Evolutionary conservation across 2,888 invertebrate species (phyloP).

Genomic region (Laspeyria flexula): DNA sequence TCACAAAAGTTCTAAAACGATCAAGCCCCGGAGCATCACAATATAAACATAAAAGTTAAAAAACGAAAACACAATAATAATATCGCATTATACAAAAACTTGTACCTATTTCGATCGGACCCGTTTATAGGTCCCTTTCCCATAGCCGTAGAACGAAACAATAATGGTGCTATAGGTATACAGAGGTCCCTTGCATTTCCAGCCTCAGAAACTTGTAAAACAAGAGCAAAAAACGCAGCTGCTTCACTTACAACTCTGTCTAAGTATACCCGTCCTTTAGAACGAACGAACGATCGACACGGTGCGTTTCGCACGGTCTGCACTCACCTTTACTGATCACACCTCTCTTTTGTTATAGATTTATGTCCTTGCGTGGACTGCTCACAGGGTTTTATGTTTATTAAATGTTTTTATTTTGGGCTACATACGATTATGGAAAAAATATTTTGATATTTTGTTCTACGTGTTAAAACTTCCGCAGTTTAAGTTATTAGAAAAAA

Average conservation of each 20-base stretch:
- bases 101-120: slow-evolving; percentile 44
- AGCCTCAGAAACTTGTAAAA: slow-evolving; percentile 71
- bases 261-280: slow-evolving; percentile 48
- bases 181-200: slow-evolving; percentile 71
- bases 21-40: slow-evolving; percentile 22
- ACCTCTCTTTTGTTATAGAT: slow-evolving; percentile 24
- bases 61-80: slow-evolving; percentile 30
- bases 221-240: slow-evolving; percentile 75
- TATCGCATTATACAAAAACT: slow-evolving; percentile 40
- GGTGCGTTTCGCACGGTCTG: slow-evolving; percentile 54
- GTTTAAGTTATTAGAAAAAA: too few species aligned
- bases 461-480: too few species aligned
- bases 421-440: too few species aligned
- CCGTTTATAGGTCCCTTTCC: slow-evolving; percentile 56
- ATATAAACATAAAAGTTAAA: slow-evolving; percentile 27
- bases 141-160: slow-evolving; percentile 67
- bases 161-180: slow-evolving; percentile 47
- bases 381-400: slow-evolving; percentile 14
- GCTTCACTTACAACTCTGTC: slow-evolving; percentile 65
- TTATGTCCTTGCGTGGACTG: slow-evolving; percentile 20
- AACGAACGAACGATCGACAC: slow-evolving; percentile 43
- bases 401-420: slow-evolving; percentile 5
- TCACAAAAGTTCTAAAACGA: slow-evolving; percentile 9
- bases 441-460: too few species aligned
- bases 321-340: slow-evolving; percentile 40